A percentile compares a stretch with the other conserved stretches of the same genome.
Evolutionary conservation across 2,113 vertebrate genomes (phyloP).

Genomic region (Semnopithecus entellus): DNA sequence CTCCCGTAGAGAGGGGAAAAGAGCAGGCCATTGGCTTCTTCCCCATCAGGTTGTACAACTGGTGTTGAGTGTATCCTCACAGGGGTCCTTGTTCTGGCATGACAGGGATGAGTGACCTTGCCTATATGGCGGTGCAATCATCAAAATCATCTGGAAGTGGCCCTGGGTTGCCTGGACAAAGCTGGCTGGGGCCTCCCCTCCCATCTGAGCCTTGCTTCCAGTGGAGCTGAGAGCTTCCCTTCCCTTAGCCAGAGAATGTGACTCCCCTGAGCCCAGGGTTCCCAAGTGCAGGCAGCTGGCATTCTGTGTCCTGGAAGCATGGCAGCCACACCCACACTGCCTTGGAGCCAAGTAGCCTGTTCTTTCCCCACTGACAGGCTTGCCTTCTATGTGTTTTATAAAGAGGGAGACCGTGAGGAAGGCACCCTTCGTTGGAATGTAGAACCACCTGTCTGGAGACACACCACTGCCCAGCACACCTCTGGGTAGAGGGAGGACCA

Average conservation of each 20-base stretch:
- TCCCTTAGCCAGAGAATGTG: not conserved
- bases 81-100: no score
- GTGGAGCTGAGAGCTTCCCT: no score
- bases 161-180: not conserved
- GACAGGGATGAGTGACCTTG: no score
- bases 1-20: not conserved
- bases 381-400: not conserved
- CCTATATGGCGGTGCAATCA: fast-evolving
- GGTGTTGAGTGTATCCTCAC: fast-evolving
- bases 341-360: no score
- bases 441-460: not conserved
- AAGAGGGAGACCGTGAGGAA: not conserved
- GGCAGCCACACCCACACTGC: fast-evolving
- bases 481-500: no score
- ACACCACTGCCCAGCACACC: not conserved
- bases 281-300: not conserved
- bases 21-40: not conserved
- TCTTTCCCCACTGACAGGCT: fast-evolving
- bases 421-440: fast-evolving
- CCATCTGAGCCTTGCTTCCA: not conserved
- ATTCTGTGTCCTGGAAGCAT: fast-evolving
- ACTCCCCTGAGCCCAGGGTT: not conserved
- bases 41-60: not conserved
- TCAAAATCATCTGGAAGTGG: not conserved
- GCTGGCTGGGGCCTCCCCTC: not conserved